Evolutionary conservation across 2,113 vertebrate species (phyloP), one percentile per base, ranked within the genome.

Genomic region (Oncorhynchus keta): DNA sequence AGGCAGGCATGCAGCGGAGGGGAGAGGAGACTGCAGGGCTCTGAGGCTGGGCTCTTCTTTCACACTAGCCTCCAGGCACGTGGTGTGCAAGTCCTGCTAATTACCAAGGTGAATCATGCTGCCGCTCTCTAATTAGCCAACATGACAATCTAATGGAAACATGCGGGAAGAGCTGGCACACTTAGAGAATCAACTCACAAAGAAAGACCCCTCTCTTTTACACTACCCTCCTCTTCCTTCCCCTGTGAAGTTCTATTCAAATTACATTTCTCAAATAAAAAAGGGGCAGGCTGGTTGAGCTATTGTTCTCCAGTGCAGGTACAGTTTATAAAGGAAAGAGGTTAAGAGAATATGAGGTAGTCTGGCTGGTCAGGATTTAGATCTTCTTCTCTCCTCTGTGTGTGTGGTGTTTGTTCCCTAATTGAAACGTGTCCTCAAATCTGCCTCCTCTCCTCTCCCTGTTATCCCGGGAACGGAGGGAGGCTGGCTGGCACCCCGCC

Each of bases 81-180:
- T 94, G 93, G 94, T 95, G 95, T 95, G 95, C 95, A 93, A 97
- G 96, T 96, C 96, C 95, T 96, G 96, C 96, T 99, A 98, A 99
- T 99, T 99, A 99, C 97, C 96, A 97, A 99, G 98, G 97, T 99
- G 98, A 97, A 97, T 96, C 97, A 95, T 95, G 95, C 96, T 91
- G 96, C 95, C 94, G 94, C 94, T 95, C 95, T 95, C 97, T 99
- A 99, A 99, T 99, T 98, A 98, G 96, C 92, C 95, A 96, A 97
- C 96, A 95, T 95, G 96, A 96, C 96, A 96, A 97, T 95, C 95
- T 95, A 95, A 97, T 94, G 92, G 95, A 97, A 96, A 94, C 94
- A 94, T 93, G 94, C 95, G 90, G 94, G 90, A 93, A 87, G 91
- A 92, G 93, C 87, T 95, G 95, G 92, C 85, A 91, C 91, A 90